Evolutionary conservation across 2,797 vertebrate species (phyloP), one percentile per base, ranked within the genome.

Genomic region (Mionectes olivaceus): DNA sequence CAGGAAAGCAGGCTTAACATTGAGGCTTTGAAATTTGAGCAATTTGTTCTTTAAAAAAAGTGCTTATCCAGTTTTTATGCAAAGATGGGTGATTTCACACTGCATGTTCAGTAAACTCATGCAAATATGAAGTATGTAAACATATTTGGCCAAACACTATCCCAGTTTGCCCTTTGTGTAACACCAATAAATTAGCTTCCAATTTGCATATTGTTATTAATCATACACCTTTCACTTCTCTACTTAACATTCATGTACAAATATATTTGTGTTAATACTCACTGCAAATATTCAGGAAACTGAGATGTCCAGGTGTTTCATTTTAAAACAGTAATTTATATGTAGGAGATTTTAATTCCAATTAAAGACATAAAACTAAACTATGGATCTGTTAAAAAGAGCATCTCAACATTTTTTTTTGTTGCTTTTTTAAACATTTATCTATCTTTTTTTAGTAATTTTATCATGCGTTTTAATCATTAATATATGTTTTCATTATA

Each of bases 131-230:
- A 91, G 89, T 91, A 93, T 94, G 94, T 89, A 96, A 95, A 95
- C 90, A 95, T 90, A 96, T 94, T 93, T 94, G 92, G 87, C 89
- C 94, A 96, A 92, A 94, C 78, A 92, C 82, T 87, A 92, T 70
- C 57, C 78, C 74, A 89, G 82, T 89, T 83, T 95, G 89, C 90
- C 93, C 92, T 97, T 93, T 93, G 90, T 91, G 83, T 93, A 95
- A 94, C 92, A 92, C 68, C 89, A 94, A 95, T 95, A 95, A 95
- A 95, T 95, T 95, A 95, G 71, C 83, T 95, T 85, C 68, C 75
- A 87, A 95, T 94, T 95, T 96, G 89, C 94, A 95, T 96, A 95
- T 89, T 89, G 81, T 87, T 92, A 95, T 94, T 94, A 97, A 96
- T 95, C 90, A 94, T 79, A 93, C 92, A 94, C 86, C 90, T 95